phyloP scores from a whole-genome alignment of 2,113 vertebrate genomes.

The Tichodroma muraria region DNA sequence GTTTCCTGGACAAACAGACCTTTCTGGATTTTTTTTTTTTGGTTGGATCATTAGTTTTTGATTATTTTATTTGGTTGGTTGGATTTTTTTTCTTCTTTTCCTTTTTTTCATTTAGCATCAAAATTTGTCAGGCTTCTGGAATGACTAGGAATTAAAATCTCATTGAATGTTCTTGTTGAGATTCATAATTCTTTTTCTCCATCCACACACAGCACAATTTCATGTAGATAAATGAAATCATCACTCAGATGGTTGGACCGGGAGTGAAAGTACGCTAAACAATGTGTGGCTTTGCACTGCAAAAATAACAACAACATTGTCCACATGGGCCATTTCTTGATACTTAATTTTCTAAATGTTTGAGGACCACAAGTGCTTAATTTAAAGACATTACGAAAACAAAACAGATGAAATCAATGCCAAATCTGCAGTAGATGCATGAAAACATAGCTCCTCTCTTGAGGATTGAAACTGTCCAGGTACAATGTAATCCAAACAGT shows the following conservation, averaged over 20 bases:
- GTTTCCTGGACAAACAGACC: neutral
- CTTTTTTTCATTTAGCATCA: neutral
- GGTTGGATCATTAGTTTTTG: accelerated
- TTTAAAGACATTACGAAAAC: neutral
- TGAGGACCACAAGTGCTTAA: neutral
- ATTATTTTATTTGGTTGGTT: neutral
- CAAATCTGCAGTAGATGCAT: neutral
- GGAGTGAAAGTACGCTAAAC: neutral
- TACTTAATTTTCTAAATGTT: neutral
- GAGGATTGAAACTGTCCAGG: neutral
- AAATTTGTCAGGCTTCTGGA: neutral
- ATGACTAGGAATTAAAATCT: neutral
- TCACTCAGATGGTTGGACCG: neutral
- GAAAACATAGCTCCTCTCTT: neutral
- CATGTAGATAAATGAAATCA: neutral
- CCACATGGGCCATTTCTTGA: neutral
- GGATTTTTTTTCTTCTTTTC: neutral
- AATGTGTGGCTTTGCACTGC: neutral
- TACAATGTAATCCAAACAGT: neutral
- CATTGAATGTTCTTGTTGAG: neutral
- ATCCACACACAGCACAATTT: neutral
- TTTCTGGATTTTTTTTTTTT: neutral
- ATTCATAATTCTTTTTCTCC: neutral
- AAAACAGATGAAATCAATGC: neutral
- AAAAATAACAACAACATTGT: neutral